These are phyloP conservation scores for Odontophorus gujanensis DNA, from an alignment of 2,113 vertebrate genomes.

Conservation along the genomic window DNA sequence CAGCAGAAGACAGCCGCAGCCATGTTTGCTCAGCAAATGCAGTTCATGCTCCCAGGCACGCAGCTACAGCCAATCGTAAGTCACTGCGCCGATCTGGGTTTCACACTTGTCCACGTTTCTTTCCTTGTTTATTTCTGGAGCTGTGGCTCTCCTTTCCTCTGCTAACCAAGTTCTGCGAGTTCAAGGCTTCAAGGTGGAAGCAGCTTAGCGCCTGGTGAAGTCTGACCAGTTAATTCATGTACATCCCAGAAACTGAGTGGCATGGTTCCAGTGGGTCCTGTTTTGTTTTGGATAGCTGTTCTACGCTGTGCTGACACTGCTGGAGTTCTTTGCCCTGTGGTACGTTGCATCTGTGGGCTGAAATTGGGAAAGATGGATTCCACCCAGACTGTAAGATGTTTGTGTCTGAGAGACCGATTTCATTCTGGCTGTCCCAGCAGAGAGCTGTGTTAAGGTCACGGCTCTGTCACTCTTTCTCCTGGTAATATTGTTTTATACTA, in stretches of 20 bases:
- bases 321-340: not conserved
- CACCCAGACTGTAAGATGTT: not conserved
- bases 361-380: not conserved
- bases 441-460: not conserved
- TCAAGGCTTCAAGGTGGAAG: not conserved
- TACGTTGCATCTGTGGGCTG: not conserved
- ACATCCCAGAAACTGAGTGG: not conserved
- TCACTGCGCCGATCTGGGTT: not conserved
- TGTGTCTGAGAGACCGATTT: not conserved
- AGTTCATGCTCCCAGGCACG: constrained; percentile 93
- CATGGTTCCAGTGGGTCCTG: not conserved
- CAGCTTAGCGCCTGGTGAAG: not conserved
- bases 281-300: not conserved
- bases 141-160: not conserved
- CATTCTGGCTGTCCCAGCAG: not conserved
- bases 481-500: not conserved
- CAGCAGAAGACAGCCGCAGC: constrained; percentile 96
- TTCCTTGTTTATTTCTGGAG: accelerated
- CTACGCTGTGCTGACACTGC: not conserved
- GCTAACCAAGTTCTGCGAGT: not conserved
- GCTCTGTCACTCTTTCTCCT: not conserved
- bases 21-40: constrained; percentile 99
- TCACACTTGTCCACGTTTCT: accelerated
- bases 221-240: not conserved
- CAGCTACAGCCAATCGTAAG: constrained; percentile 95